Evolutionary conservation across 2,797 vertebrate genomes (phyloP).

Genomic region (Gadopsis marmoratus): DNA sequence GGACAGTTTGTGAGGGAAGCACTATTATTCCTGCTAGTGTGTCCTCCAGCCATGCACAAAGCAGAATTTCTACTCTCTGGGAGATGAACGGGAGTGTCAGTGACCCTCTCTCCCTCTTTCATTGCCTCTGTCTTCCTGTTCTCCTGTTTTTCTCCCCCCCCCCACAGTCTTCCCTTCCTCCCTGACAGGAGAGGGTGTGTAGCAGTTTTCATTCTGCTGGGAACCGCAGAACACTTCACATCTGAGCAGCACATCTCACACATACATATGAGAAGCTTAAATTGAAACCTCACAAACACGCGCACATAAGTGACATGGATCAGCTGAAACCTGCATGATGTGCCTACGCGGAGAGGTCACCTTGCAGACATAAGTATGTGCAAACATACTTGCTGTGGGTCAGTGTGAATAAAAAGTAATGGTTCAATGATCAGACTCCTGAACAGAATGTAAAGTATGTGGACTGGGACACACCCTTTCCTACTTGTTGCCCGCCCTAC

Average conservation of each 20-base stretch:
- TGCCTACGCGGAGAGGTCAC: conserved; percentile 29
- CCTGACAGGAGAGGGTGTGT: conserved; percentile 29
- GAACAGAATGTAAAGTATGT: conserved; percentile 13
- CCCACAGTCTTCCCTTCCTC: not conserved
- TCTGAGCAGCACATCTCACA: conserved; percentile 75
- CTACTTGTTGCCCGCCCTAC: not conserved
- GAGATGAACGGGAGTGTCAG: not conserved
- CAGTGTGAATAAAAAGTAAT: not conserved
- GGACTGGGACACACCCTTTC: conserved; percentile 23
- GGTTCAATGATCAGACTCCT: not conserved
- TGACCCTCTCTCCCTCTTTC: conserved; percentile 21
- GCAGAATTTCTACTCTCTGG: conserved; percentile 29
- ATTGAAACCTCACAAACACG: conserved; percentile 54
- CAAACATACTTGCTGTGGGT: conserved; percentile 9
- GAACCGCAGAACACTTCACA: conserved; percentile 75
- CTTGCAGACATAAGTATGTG: conserved; percentile 10
- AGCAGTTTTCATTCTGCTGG: conserved; percentile 37
- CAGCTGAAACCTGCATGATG: conserved; percentile 1
- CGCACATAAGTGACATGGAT: conserved; percentile 12
- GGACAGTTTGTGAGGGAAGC: conserved; percentile 1
- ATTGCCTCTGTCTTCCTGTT: conserved; percentile 16
- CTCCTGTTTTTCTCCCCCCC: not conserved
- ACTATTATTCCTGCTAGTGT: conserved; percentile 23
- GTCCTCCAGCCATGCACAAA: conserved; percentile 11
- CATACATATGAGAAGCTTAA: conserved; percentile 48